phyloP scores from a whole-genome alignment of 2,113 vertebrate genomes.

The Pteropus alecto region DNA sequence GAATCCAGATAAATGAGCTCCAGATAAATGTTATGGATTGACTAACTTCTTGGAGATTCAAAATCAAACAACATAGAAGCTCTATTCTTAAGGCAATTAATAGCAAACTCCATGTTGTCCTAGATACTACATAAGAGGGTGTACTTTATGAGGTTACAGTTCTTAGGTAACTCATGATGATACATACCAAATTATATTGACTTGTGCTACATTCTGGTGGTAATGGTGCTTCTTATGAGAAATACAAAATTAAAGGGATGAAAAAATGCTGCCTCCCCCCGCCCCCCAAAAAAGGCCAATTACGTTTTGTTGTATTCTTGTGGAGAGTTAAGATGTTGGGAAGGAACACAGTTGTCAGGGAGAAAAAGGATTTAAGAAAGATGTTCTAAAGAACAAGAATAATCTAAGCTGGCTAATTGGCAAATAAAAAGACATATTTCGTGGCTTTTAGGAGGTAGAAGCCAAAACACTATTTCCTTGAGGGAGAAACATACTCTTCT shows the following conservation, averaged over 20 bases:
- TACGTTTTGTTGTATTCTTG: neutral
- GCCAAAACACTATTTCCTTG: neutral
- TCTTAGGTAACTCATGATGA: neutral
- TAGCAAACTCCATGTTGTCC: neutral
- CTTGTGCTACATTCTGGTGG: neutral
- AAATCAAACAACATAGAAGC: neutral
- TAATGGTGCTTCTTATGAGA: neutral
- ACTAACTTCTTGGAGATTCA: neutral
- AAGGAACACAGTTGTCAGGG: neutral
- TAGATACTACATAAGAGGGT: neutral
- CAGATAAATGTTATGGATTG: neutral
- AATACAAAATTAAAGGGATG: neutral
- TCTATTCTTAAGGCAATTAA: neutral
- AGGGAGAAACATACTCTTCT: neutral
- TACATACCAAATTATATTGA: neutral
- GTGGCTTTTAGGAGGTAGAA: neutral
- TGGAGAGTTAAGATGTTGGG: neutral
- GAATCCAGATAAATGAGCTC: neutral
- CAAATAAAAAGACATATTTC: neutral
- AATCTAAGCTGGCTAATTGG: neutral
- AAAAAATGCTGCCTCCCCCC: neutral
- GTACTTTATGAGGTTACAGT: neutral
- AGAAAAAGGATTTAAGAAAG: neutral
- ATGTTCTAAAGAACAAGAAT: neutral
- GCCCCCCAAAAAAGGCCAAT: neutral